Evolutionary conservation across 2,113 vertebrate genomes (phyloP).

Genomic region (Excalfactoria chinensis): DNA sequence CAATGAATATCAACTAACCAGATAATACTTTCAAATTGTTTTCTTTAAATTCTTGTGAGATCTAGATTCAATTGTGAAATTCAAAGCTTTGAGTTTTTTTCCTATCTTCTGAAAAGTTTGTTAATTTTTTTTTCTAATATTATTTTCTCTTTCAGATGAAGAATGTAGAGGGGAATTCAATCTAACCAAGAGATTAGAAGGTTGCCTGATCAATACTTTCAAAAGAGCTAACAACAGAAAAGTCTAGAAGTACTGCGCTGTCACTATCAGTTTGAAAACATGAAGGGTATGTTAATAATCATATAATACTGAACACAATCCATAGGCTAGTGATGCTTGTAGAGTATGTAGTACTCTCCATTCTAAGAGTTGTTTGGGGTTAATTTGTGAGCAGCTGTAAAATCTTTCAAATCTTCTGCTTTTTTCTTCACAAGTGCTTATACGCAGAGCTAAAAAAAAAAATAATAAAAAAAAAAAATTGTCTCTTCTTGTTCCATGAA

Average conservation of each 20-base stretch:
- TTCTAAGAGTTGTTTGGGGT: neutral
- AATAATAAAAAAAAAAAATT: neutral
- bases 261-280: neutral
- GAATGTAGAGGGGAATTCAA: accelerated
- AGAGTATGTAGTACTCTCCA: neutral
- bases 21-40: neutral
- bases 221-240: neutral
- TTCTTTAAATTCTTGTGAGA: neutral
- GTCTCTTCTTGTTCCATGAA: neutral
- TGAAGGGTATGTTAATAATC: neutral
- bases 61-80: neutral
- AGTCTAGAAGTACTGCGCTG: neutral
- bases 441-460: neutral
- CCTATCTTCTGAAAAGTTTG: neutral
- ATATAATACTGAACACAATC: neutral
- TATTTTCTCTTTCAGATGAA: neutral
- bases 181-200: neutral
- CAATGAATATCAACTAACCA: neutral
- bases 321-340: neutral
- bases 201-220: neutral
- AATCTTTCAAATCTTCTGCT: accelerated
- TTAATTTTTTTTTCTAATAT: accelerated
- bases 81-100: neutral
- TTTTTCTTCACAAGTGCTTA: neutral
- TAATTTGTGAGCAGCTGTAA: neutral